phyloP scores from a whole-genome alignment of 2,797 vertebrate species.

The Pipistrellus pipistrellus region DNA sequence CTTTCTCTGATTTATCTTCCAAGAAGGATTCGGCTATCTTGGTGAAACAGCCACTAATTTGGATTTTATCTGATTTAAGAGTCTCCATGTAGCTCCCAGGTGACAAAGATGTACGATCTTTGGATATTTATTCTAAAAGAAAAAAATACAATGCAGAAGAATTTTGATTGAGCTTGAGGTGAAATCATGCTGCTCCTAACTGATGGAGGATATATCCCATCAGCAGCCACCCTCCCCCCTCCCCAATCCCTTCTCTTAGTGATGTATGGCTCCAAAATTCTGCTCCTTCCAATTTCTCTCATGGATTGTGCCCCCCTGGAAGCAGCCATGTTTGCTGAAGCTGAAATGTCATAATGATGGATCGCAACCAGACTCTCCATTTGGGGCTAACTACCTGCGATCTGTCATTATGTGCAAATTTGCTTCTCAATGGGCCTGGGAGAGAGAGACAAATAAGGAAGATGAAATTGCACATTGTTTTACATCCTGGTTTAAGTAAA shows the following conservation, averaged over 20 bases:
- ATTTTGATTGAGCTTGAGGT: slow-evolving; percentile 1
- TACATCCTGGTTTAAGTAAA: slow-evolving; percentile 58
- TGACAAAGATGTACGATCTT: slow-evolving; percentile 65
- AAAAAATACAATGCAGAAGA: slow-evolving; percentile 24
- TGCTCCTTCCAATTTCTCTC: slow-evolving; percentile 45
- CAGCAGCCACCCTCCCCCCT: not conserved
- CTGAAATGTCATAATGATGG: slow-evolving; percentile 66
- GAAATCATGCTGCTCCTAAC: not conserved
- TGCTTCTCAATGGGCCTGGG: slow-evolving; percentile 19
- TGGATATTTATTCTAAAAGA: slow-evolving; percentile 56
- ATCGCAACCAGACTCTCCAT: slow-evolving; percentile 66
- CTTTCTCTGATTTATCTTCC: slow-evolving; percentile 49
- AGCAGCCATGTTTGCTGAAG: slow-evolving; percentile 62
- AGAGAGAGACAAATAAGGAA: slow-evolving; percentile 67
- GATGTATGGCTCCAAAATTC: slow-evolving; percentile 18
- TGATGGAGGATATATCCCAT: not conserved
- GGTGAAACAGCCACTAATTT: slow-evolving; percentile 5
- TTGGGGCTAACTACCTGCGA: slow-evolving; percentile 32
- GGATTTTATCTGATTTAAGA: slow-evolving; percentile 70
- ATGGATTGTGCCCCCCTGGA: not conserved
- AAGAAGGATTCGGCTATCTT: slow-evolving; percentile 37
- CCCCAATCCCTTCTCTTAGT: not conserved
- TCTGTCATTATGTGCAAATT: slow-evolving; percentile 65
- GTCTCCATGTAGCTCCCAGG: slow-evolving; percentile 57
- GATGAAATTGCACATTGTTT: slow-evolving; percentile 41